phyloP scores from a whole-genome alignment of 2,113 vertebrate genomes.

The Pteruthius melanotis region DNA sequence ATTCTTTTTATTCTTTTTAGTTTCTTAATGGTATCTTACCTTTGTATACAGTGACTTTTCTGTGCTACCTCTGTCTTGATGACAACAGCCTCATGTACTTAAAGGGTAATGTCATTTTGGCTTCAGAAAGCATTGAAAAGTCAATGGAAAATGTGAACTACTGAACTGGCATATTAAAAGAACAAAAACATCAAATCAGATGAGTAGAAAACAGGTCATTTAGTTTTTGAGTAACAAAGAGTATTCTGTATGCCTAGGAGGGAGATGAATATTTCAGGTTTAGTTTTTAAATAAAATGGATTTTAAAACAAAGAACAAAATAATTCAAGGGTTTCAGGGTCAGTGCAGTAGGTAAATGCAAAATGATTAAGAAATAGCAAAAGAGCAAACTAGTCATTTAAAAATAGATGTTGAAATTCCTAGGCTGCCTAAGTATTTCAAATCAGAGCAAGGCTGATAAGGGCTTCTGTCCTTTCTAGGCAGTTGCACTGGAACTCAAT shows the following conservation, averaged over 20 bases:
- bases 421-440: background rate
- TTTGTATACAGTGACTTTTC: conserved; percentile 7
- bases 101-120: conserved; percentile 33
- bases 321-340: background rate
- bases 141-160: conserved; percentile 50
- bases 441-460: background rate
- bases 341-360: background rate
- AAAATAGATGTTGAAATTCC: background rate
- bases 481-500: background rate
- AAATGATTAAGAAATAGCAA: background rate
- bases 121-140: conserved; percentile 6
- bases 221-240: background rate
- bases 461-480: background rate
- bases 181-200: background rate
- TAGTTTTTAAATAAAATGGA: background rate
- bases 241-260: background rate
- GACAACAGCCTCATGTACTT: background rate
- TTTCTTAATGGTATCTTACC: background rate
- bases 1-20: background rate
- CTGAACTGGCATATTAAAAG: conserved; percentile 44
- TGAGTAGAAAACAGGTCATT: background rate
- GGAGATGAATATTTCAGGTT: background rate
- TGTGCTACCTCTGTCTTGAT: background rate
- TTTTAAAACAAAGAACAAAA: background rate
- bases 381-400: background rate